Base-by-base conservation (phyloP, 53 echinoderm and acorn worm species). In the Zoroaster sp. region DNA sequence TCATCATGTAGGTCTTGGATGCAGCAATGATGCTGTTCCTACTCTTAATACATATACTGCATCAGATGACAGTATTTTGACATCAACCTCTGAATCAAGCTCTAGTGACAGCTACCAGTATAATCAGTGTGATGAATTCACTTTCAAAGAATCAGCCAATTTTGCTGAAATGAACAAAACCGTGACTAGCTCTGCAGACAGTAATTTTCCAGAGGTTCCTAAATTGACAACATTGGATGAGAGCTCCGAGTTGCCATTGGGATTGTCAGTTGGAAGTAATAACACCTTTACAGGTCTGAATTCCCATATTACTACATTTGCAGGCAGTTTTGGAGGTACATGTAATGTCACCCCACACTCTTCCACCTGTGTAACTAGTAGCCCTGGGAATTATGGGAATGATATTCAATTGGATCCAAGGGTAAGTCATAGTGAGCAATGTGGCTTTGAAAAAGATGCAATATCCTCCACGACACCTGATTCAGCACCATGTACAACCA, bases 31-130 rank as follows among this genome's bases (percentile, higher is more conserved):
- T 74, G 67, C 89, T 13, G 89, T 94, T 75, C 88, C 93, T n/a
- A 78, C 96, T 13, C 90, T 90, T 78, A 69, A 92, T 73, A 87
- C 89, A 31, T 96, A 96, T 68, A 89, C 94, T 18, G 91, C 93
- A 34, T 96, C 96, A 4, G 96, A 96, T 63, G 96, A 96, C 40
- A 96, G 94, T 72, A 32, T 93, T 8, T 88, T 92, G 78, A 88
- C 94, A 2, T 91, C 91, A 45, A 90, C 94, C 88, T 95, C 96
- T 0, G 96, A 96, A 17, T 83, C 90, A 11, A 94, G 95, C 86
- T 93, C 95, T 54, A 91, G 17, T 6, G 91, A 91, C 36, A 75
- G 77, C 77, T 91, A 91, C 42, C 89, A 89, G 18, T 89, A 89
- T 55, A 89, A 71, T 33, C 79, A 79, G 55, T 89, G 79, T 34